Conservation (phyloP, 2,888 invertebrate species). For the Cheilosia soror region DNA sequence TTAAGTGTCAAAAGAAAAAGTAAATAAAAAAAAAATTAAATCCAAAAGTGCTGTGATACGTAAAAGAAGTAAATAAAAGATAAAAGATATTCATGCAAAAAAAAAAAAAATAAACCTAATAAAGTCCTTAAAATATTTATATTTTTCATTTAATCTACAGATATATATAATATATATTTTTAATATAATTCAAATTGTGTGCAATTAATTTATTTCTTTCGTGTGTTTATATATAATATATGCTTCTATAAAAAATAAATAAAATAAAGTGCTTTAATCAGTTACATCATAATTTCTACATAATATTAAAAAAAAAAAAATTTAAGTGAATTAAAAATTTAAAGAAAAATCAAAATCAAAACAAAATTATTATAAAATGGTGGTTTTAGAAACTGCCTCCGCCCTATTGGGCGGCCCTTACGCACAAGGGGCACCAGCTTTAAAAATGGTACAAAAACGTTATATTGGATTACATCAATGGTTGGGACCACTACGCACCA, state of each 20-base stretch:
- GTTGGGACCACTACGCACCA: constrained; percentile 92
- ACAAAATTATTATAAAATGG: constrained; percentile 84
- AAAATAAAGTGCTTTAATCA: constrained; percentile 50
- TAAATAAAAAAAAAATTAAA: constrained; percentile 29
- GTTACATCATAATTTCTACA: constrained; percentile 16
- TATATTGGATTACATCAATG: constrained; percentile 96
- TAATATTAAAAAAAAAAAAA: constrained; percentile 35
- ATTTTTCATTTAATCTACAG: constrained; percentile 12
- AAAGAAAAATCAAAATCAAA: constrained; percentile 28
- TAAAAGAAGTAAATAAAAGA: constrained; percentile 28
- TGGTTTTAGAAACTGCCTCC: constrained; percentile 90
- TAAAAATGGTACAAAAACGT: constrained; percentile 95
- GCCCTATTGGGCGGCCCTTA: constrained; percentile 91
- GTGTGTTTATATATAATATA: constrained; percentile 33
- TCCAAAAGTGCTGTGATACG: constrained; percentile 68
- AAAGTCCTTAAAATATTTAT: constrained; percentile 40
- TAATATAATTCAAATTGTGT: constrained; percentile 29
- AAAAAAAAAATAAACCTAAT: constrained; percentile 9
- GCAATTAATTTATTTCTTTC: constrained; percentile 38
- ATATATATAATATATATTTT: background rate
- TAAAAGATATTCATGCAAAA: constrained; percentile 45
- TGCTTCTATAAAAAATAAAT: constrained; percentile 10
- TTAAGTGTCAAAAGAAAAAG: constrained; percentile 58
- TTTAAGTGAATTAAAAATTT: constrained; percentile 48
- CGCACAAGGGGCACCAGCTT: constrained; percentile 91